Conservation (phyloP, 2,888 invertebrate species). For the Pantelozetes paolii region DNA sequence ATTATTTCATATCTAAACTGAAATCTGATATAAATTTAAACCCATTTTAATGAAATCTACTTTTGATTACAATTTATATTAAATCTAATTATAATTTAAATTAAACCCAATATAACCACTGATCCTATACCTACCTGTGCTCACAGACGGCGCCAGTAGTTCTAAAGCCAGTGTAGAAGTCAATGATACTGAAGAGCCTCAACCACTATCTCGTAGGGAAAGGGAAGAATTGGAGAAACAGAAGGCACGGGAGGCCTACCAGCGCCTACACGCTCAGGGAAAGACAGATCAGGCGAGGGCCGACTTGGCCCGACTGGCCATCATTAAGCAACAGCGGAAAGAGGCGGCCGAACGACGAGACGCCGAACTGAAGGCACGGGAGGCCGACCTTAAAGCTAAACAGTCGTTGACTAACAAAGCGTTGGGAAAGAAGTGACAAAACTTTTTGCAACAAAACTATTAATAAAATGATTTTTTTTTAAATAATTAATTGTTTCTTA, state of each 20-base stretch:
- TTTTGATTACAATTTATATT: too few relatives aligned
- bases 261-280: slow-evolving; percentile 87
- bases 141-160: not conserved
- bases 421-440: not conserved
- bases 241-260: slow-evolving; percentile 80
- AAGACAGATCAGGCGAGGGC: slow-evolving; percentile 89
- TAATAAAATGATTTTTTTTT: too few relatives aligned
- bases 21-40: too few relatives aligned
- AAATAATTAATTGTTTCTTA: too few relatives aligned
- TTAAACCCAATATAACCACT: too few relatives aligned
- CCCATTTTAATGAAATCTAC: too few relatives aligned
- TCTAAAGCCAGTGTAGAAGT: slow-evolving; percentile 55
- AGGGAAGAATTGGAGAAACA: slow-evolving; percentile 89
- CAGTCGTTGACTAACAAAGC: slow-evolving; percentile 1
- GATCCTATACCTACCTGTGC: too few relatives aligned
- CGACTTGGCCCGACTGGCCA: slow-evolving; percentile 86
- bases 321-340: slow-evolving; percentile 88
- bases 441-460: not conserved
- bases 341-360: slow-evolving; percentile 90
- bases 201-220: slow-evolving; percentile 72
- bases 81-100: too few relatives aligned
- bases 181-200: slow-evolving; percentile 57
- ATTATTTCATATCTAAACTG: too few relatives aligned
- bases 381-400: slow-evolving; percentile 25
- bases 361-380: slow-evolving; percentile 65